Percentiles rank a stretch among this genome's conserved stretches.
Evolutionary conservation across 2,797 vertebrate species (phyloP).

Genomic region (Sebastes kiyomatsui): DNA sequence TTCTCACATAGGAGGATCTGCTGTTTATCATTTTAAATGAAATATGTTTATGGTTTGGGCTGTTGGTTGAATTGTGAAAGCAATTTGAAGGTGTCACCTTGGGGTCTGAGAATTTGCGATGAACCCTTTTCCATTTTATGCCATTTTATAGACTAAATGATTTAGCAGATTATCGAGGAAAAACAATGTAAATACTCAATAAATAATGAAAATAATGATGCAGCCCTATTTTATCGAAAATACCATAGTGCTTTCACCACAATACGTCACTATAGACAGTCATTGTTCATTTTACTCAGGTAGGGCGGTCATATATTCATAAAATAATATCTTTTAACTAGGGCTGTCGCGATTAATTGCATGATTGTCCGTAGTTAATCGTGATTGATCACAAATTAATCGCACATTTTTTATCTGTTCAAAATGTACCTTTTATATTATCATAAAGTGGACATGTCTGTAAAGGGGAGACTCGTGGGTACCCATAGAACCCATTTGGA

Average conservation of each 20-base stretch:
- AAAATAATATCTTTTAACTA: not conserved
- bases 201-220: not conserved
- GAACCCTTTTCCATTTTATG: not conserved
- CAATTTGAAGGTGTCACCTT: not conserved
- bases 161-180: not conserved
- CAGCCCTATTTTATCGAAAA: not conserved
- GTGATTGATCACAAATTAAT: too few species aligned
- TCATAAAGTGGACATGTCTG: too few species aligned
- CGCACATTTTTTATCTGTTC: too few species aligned
- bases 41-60: not conserved
- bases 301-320: not conserved
- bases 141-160: not conserved
- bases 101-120: not conserved
- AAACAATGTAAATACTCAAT: not conserved
- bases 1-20: not conserved
- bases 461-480: too few species aligned
- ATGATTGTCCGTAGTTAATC: too few species aligned
- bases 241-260: not conserved
- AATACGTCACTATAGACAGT: not conserved
- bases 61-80: not conserved
- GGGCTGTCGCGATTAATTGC: too few species aligned
- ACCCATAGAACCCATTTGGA: too few species aligned
- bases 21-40: not conserved
- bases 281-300: not conserved
- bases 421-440: too few species aligned